A percentile compares a stretch with the other conserved stretches of the same genome.
phyloP scores from a whole-genome alignment of 2,797 vertebrate species.

The Mormyrus proboscirostris region DNA sequence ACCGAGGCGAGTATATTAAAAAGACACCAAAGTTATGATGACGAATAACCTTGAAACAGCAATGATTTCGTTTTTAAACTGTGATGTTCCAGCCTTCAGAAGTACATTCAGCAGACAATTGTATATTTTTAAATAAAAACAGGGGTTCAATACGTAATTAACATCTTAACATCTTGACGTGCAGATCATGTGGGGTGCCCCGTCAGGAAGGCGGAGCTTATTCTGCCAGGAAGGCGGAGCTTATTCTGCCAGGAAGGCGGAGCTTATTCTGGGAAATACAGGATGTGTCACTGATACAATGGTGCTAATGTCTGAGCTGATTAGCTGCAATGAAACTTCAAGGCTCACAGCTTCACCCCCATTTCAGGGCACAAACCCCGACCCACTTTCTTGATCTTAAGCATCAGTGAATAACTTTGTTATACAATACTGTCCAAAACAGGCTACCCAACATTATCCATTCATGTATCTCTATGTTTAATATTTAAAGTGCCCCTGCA shows the following conservation, averaged over 20 bases:
- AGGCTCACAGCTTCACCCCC: background rate
- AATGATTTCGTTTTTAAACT: background rate
- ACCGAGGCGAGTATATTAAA: background rate
- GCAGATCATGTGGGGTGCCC: slow-evolving; percentile 46
- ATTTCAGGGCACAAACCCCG: background rate
- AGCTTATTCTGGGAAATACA: slow-evolving; percentile 61
- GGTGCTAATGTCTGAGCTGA: slow-evolving; percentile 58
- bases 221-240: slow-evolving; percentile 67
- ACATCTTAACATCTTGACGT: slow-evolving; percentile 20
- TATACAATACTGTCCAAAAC: background rate
- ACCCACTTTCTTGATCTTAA: background rate
- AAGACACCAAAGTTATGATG: background rate
- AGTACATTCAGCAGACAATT: slow-evolving; percentile 62
- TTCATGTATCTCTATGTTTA: background rate
- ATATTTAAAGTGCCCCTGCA: background rate
- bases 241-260: slow-evolving; percentile 66
- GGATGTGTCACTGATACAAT: slow-evolving; percentile 31
- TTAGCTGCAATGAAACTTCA: background rate
- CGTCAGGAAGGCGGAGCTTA: slow-evolving; percentile 64
- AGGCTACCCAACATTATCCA: background rate
- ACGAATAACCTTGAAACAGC: background rate
- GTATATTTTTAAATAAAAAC: slow-evolving; percentile 10
- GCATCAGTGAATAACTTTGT: background rate
- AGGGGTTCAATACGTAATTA: background rate
- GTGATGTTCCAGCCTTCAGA: slow-evolving; percentile 29